Base-by-base conservation (phyloP, 2,797 vertebrate genomes). In the Dallia pectoralis region DNA sequence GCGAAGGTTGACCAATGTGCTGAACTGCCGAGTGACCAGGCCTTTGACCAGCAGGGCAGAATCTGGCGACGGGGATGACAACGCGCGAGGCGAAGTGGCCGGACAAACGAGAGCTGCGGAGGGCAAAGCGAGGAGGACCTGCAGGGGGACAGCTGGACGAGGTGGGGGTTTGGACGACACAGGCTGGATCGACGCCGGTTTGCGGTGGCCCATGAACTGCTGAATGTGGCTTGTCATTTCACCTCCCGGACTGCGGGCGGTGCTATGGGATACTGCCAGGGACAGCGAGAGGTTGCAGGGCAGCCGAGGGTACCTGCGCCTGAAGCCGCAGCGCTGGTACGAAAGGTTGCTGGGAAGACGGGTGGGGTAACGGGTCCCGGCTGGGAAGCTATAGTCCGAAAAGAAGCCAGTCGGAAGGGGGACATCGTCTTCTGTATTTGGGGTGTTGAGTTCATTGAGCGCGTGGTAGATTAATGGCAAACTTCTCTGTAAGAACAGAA, bases 391-490 rank as follows among this genome's bases (percentile, higher is more conserved):
- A 76, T 70, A 88, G 32, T 71, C n/a, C 36, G 3, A 4, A 73
- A 47, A 15, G 77, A 65, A 70, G 72, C 2, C 80, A 53, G 9
- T 79, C n/a, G 25, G 53, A 14, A 59, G 22, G 9, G 40, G 1
- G 40, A 12, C 11, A 44, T 12, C 14, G 40, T 0, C 11, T 44
- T 44, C 40, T 44, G 1, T 14, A 44, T 6, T 12, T 44, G 12
- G 40, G 40, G 19, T 25, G 53, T n/a, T 25, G 51, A 40, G 53
- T 48, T 22, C 33, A 9, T 16, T 14, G 66, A 4, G 78, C 8
- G 75, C 70, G 0, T 73, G 72, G 15, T 81, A 77, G 73, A 94
- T 89, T 48, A 87, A 30, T 18, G 90, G 91, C 56, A 94, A 87
- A 80, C 92, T 93, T 79, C 87, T 80, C 92, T 93, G 85, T n/a